Conservation (phyloP, 2,113 vertebrate species). For the Hippopotamus amphibius region DNA sequence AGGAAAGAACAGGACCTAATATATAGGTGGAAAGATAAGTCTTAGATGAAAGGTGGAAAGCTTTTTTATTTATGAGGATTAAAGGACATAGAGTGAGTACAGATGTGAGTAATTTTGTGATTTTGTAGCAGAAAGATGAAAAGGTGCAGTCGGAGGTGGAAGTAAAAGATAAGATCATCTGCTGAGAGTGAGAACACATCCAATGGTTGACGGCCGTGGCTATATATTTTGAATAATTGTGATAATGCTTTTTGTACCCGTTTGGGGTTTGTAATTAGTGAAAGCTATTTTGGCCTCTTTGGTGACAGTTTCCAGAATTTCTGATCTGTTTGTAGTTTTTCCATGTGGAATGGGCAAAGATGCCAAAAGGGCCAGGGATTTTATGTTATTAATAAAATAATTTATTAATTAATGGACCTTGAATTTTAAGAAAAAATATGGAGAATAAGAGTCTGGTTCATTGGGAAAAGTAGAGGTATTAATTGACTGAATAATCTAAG, state of each 20-base stretch:
- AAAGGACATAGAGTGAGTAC: background rate
- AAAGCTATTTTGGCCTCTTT: background rate
- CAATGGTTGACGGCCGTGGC: background rate
- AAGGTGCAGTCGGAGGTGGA: background rate
- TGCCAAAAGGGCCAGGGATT: background rate
- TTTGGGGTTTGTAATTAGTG: background rate
- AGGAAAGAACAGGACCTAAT: background rate
- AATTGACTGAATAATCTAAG: background rate
- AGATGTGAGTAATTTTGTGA: background rate
- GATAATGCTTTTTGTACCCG: background rate
- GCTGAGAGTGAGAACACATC: background rate
- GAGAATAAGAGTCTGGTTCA: background rate
- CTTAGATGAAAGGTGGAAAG: background rate
- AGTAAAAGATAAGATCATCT: background rate
- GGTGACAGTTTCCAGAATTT: background rate
- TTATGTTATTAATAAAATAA: background rate
- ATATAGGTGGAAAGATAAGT: background rate
- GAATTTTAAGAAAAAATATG: background rate
- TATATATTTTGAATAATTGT: background rate
- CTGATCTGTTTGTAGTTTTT: background rate
- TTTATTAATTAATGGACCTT: background rate
- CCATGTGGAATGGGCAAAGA: background rate
- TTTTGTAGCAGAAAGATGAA: background rate
- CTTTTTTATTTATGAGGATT: background rate
- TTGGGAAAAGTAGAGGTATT: background rate